phyloP scores from a whole-genome alignment of 2,113 vertebrate genomes.

The Podarcis muralis region DNA sequence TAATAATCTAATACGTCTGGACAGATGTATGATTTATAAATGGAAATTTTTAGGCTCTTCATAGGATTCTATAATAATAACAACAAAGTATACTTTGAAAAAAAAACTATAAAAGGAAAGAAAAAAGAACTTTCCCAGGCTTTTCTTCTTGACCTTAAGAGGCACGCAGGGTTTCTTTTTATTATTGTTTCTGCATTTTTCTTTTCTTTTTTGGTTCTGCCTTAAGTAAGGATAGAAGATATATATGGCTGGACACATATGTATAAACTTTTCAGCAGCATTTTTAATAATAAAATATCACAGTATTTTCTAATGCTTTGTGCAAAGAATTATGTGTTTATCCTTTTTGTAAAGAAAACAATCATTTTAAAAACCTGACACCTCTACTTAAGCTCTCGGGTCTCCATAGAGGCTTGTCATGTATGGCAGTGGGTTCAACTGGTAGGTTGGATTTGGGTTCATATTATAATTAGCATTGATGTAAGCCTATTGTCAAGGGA shows the following conservation, averaged over 20 bases:
- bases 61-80: slow-evolving; percentile 79
- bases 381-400: slow-evolving; percentile 26
- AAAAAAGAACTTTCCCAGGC: slow-evolving; percentile 80
- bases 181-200: slow-evolving; percentile 88
- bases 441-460: slow-evolving; percentile 22
- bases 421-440: slow-evolving; percentile 2
- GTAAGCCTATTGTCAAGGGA: neutral
- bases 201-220: slow-evolving; percentile 69
- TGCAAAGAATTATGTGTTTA: slow-evolving; percentile 73
- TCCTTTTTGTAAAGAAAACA: slow-evolving; percentile 63
- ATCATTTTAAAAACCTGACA: slow-evolving; percentile 35
- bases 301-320: slow-evolving; percentile 93
- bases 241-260: slow-evolving; percentile 94
- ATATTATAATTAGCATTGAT: slow-evolving; percentile 14
- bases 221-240: slow-evolving; percentile 90
- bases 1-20: slow-evolving; percentile 87
- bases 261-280: slow-evolving; percentile 96
- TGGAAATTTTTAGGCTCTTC: slow-evolving; percentile 74
- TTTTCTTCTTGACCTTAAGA: slow-evolving; percentile 82
- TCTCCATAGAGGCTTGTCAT: slow-evolving; percentile 34
- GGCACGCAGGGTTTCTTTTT: slow-evolving; percentile 85
- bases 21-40: slow-evolving; percentile 73
- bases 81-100: slow-evolving; percentile 79
- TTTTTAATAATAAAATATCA: slow-evolving; percentile 98
- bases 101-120: slow-evolving; percentile 72